These are phyloP conservation scores for Mallotus villosus DNA, from an alignment of 2,797 vertebrate species.

Conservation along the genomic window DNA sequence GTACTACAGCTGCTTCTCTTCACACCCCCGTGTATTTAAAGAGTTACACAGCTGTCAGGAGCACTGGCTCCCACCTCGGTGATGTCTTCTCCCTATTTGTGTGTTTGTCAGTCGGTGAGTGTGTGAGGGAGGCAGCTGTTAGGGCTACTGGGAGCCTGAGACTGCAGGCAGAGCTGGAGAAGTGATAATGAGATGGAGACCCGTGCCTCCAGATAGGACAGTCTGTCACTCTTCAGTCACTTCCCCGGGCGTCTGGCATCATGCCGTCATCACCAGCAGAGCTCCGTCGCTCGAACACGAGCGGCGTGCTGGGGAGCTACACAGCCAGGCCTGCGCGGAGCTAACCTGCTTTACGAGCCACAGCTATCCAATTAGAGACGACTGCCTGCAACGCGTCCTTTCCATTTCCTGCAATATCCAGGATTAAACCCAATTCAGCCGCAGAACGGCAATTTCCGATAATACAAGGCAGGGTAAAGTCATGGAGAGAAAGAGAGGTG, in stretches of 20 bases:
- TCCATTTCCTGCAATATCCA: constrained; percentile 20
- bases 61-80: too few species aligned
- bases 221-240: too few species aligned
- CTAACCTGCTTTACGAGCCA: constrained; percentile 6
- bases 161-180: not conserved
- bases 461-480: constrained; percentile 18
- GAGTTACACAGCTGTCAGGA: constrained; percentile 33
- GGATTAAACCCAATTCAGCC: constrained; percentile 14
- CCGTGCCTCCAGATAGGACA: not conserved
- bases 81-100: too few species aligned
- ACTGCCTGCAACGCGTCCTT: not conserved
- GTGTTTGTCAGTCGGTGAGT: constrained; percentile 20
- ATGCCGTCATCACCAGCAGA: too few species aligned
- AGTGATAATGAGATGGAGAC: not conserved
- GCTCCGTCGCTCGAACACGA: too few species aligned
- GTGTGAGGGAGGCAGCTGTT: constrained; percentile 13
- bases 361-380: constrained; percentile 15
- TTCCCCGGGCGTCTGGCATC: not conserved
- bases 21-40: too few species aligned
- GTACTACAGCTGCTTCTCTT: too few species aligned
- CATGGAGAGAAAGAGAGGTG: too few species aligned
- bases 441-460: constrained; percentile 10
- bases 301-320: not conserved
- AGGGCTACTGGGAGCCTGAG: not conserved
- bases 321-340: not conserved